Base-by-base conservation (phyloP, 2,113 vertebrate genomes). In the Bombycilla garrulus region DNA sequence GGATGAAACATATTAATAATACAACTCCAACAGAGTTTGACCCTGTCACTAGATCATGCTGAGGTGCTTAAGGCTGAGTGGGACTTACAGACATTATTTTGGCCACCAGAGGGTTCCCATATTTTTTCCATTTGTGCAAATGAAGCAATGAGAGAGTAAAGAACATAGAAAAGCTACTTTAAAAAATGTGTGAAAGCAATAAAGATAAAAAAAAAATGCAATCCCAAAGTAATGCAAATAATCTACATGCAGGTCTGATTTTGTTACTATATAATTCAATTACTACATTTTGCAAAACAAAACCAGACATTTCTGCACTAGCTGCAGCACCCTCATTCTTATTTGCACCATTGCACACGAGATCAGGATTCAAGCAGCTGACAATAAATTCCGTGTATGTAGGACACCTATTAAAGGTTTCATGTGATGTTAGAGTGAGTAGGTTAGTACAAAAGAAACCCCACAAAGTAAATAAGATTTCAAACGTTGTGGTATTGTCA, bases 381-480 rank as follows among this genome's bases (percentile, higher is more conserved):
- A 81, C 3, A 5, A 91, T 90, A 92, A 92, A 87, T 92, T 86
- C 76, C 4, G 7, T 53, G 65, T 66, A 47, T 10, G 9, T 80
- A 51, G 83, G 82, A 93, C 94, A 96, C 61, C 83, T 53, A 53
- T 76, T 71, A 90, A 95, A 90, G 58, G 13, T 80, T 95, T 93
- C 86, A 72, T 69, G 82, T 48, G 72, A 92, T 72, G 81, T 86
- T 91, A 80, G 51, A 69, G 74, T 91, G 83, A 74, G 94, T 73
- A 88, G 87, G 36, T 92, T 95, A 89, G 67, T 92, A 96, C 92
- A 95, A 94, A 77, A 95, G 95, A 96, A 96, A 69, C 92, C 82
- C 93, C 82, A 80, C n/a, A 92, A 95, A 95, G 89, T 95, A 96
- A 98, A 97, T 48, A 90, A 81, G 72, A 92, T 90, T 92, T 95